A percentile compares a stretch with the other conserved stretches of the same genome.
These are phyloP conservation scores for Notechis scutatus DNA, from an alignment of 2,113 vertebrate species.

Conservation along the genomic window DNA sequence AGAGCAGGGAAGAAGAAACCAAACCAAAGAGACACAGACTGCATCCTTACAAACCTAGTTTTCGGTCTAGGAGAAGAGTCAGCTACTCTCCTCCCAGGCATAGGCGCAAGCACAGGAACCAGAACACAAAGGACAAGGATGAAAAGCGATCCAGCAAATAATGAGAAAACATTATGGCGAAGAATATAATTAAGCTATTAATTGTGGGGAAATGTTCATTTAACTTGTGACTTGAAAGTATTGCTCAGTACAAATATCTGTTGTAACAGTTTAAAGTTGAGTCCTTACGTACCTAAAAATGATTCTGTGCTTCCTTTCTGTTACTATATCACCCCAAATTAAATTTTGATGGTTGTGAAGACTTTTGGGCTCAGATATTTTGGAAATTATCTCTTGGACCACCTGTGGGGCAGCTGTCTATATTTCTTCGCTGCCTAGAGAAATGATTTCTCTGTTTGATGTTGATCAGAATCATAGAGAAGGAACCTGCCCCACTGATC, in stretches of 20 bases:
- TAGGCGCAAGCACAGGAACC: slow-evolving; percentile 48
- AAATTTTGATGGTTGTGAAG: slow-evolving; percentile 21
- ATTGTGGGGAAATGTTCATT: background rate
- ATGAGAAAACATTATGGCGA: background rate
- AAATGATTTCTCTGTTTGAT: background rate
- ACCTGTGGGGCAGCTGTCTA: background rate
- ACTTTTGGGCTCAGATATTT: background rate
- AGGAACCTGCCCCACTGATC: background rate
- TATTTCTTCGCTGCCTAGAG: background rate
- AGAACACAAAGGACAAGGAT: slow-evolving; percentile 62
- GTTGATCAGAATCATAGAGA: background rate
- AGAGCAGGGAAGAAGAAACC: slow-evolving; percentile 67
- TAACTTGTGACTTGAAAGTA: slow-evolving; percentile 28
- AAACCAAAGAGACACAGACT: slow-evolving; percentile 65
- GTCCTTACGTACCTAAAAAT: slow-evolving; percentile 40
- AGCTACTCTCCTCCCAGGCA: slow-evolving; percentile 66
- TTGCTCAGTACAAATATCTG: slow-evolving; percentile 29
- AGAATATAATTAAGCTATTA: slow-evolving; percentile 15
- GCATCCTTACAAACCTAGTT: slow-evolving; percentile 67
- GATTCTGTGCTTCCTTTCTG: slow-evolving; percentile 32
- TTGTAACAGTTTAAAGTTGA: slow-evolving; percentile 31
- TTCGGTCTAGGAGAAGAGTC: slow-evolving; percentile 56
- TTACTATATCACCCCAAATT: slow-evolving; percentile 13
- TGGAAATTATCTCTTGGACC: slow-evolving; percentile 30
- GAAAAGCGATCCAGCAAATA: slow-evolving; percentile 53